Percentiles rank a stretch among this genome's conserved stretches.
Evolutionary conservation across 2,797 vertebrate species (phyloP).

Genomic region (Selene dorsalis): DNA sequence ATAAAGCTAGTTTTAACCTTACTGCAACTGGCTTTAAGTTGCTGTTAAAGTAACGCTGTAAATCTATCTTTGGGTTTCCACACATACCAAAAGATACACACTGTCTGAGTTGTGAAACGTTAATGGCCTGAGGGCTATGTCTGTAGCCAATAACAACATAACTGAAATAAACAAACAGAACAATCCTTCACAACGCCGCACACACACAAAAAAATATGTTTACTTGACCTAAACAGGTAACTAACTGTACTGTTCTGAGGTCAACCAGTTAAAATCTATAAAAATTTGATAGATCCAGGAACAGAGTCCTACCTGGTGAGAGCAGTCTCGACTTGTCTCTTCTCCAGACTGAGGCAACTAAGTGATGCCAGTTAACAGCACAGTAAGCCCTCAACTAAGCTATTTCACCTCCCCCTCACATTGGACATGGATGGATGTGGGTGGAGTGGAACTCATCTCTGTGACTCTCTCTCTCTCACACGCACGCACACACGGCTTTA

Average conservation of each 20-base stretch:
- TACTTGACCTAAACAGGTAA: neutral
- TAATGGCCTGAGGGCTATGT: slow-evolving; percentile 19
- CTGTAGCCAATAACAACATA: slow-evolving; percentile 24
- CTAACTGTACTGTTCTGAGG: neutral
- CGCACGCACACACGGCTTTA: slow-evolving; percentile 10
- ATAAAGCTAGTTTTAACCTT: slow-evolving; percentile 14
- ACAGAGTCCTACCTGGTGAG: slow-evolving; percentile 70
- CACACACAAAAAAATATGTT: neutral
- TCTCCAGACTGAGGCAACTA: slow-evolving; percentile 61
- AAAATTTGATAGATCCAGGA: slow-evolving; percentile 10
- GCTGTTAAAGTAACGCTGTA: neutral
- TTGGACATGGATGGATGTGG: slow-evolving; percentile 78
- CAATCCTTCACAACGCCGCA: neutral
- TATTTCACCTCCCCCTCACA: slow-evolving; percentile 80
- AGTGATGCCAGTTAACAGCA: slow-evolving; percentile 70
- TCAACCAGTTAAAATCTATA: slow-evolving; percentile 11
- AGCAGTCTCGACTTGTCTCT: slow-evolving; percentile 55
- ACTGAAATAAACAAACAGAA: slow-evolving; percentile 10
- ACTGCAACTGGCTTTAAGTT: neutral
- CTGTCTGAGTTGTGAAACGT: slow-evolving; percentile 14
- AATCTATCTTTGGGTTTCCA: slow-evolving; percentile 1
- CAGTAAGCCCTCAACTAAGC: slow-evolving; percentile 64
- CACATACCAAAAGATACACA: slow-evolving; percentile 53
- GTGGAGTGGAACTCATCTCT: slow-evolving; percentile 80
- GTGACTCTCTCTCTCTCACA: slow-evolving; percentile 27